Conservation (phyloP, 2,888 invertebrate species). For the Oligia fasciuncula region DNA sequence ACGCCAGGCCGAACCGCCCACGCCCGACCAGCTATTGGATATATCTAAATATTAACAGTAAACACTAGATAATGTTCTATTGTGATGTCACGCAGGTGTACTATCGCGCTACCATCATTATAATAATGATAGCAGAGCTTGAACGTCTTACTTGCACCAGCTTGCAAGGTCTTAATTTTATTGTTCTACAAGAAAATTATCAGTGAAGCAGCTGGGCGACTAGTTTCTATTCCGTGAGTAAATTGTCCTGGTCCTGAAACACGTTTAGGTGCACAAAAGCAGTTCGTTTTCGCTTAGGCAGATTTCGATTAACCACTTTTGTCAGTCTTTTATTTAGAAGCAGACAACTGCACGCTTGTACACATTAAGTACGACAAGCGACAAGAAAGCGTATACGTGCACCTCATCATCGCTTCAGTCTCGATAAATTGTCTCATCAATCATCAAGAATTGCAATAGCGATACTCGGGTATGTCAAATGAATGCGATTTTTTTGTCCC, state of each 20-base stretch:
- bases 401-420: slow-evolving; percentile 58
- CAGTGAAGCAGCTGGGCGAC: not conserved
- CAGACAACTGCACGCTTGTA: slow-evolving; percentile 20
- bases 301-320: slow-evolving; percentile 18
- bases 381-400: slow-evolving; percentile 52
- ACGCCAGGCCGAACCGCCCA: slow-evolving; percentile 81
- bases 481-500: slow-evolving; percentile 77
- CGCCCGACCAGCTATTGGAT: slow-evolving; percentile 76
- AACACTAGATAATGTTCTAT: slow-evolving; percentile 81
- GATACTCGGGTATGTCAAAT: slow-evolving; percentile 75
- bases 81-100: slow-evolving; percentile 81
- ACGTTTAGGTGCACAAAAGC: slow-evolving; percentile 1
- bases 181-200: slow-evolving; percentile 15
- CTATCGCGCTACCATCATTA: slow-evolving; percentile 62
- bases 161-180: slow-evolving; percentile 18
- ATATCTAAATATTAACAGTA: slow-evolving; percentile 80
- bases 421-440: slow-evolving; percentile 78
- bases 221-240: not conserved
- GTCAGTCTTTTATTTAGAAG: slow-evolving; percentile 22
- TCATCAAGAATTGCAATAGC: slow-evolving; percentile 74
- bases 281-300: slow-evolving; percentile 2
- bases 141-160: slow-evolving; percentile 44
- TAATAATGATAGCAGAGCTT: slow-evolving; percentile 60
- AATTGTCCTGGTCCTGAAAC: not conserved
- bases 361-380: slow-evolving; percentile 38